phyloP scores from a whole-genome alignment of 92 coral and sea anemone species.

The Blastomussa wellsi region DNA sequence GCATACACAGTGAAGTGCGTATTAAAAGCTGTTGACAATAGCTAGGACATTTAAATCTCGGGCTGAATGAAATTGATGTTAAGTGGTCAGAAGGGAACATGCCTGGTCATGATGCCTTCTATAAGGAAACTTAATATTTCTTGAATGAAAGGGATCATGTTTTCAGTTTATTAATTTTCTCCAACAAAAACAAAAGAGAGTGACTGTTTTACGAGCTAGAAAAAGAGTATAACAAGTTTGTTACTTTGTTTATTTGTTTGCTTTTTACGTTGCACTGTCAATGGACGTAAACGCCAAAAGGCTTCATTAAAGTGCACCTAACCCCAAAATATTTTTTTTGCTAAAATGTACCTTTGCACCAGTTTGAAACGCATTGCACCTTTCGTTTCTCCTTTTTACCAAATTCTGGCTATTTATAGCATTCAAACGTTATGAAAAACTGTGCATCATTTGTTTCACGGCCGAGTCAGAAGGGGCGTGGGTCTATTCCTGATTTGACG shows the following conservation, averaged over 20 bases:
- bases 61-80: not conserved
- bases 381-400: too few species aligned
- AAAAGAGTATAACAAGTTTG: not conserved
- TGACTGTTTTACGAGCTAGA: not conserved
- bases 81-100: not conserved
- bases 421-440: too few species aligned
- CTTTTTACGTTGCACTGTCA: not conserved
- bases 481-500: too few species aligned
- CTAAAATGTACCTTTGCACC: too few species aligned
- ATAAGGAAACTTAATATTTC: not conserved
- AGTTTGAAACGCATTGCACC: too few species aligned
- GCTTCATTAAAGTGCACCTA: too few species aligned
- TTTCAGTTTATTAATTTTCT: not conserved
- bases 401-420: too few species aligned
- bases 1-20: constrained; percentile 98
- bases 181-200: not conserved
- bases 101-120: not conserved
- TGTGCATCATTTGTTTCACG: too few species aligned
- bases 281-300: too few species aligned
- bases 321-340: too few species aligned
- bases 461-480: too few species aligned
- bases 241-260: not conserved
- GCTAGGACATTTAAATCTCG: constrained; percentile 38
- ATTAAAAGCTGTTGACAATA: constrained; percentile 90
- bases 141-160: not conserved